Percentiles rank a stretch among this genome's conserved stretches.
Conservation (phyloP, 2,888 invertebrate genomes). For the Aricia artaxerxes region DNA sequence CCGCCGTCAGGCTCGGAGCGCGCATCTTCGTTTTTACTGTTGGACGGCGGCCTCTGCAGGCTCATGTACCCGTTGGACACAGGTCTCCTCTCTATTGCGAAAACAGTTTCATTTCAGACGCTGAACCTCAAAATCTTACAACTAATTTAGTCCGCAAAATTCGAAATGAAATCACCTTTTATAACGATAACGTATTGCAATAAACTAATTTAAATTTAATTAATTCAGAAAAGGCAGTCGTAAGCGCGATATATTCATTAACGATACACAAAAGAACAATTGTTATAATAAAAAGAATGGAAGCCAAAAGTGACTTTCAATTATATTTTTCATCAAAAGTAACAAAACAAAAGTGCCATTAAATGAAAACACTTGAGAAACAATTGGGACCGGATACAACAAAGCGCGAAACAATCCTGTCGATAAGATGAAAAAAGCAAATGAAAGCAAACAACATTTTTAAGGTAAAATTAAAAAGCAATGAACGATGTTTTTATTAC, state of each 20-base stretch:
- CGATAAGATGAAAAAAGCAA: constrained; percentile 26
- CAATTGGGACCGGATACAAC: constrained; percentile 29
- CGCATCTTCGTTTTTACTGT: constrained; percentile 64
- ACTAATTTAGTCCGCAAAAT: neutral
- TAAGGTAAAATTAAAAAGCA: constrained; percentile 11
- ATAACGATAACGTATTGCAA: neutral
- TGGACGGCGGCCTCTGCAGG: constrained; percentile 68
- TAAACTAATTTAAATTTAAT: neutral
- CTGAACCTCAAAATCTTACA: neutral
- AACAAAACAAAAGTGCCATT: constrained; percentile 29
- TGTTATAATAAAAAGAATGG: constrained; percentile 9
- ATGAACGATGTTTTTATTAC: neutral
- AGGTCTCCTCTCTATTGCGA: constrained; percentile 64
- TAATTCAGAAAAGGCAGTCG: neutral
- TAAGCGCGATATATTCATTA: neutral
- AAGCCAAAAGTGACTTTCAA: constrained; percentile 30
- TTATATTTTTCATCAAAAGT: constrained; percentile 29
- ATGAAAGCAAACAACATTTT: constrained; percentile 15
- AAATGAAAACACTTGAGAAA: constrained; percentile 30
- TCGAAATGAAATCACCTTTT: neutral
- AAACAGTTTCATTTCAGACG: neutral
- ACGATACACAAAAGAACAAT: constrained; percentile 1
- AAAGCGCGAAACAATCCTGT: constrained; percentile 25
- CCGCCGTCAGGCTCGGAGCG: constrained; percentile 74
- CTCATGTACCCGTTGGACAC: constrained; percentile 78